Base-by-base conservation (phyloP, 2,113 vertebrate species). In the Lasiurus borealis region DNA sequence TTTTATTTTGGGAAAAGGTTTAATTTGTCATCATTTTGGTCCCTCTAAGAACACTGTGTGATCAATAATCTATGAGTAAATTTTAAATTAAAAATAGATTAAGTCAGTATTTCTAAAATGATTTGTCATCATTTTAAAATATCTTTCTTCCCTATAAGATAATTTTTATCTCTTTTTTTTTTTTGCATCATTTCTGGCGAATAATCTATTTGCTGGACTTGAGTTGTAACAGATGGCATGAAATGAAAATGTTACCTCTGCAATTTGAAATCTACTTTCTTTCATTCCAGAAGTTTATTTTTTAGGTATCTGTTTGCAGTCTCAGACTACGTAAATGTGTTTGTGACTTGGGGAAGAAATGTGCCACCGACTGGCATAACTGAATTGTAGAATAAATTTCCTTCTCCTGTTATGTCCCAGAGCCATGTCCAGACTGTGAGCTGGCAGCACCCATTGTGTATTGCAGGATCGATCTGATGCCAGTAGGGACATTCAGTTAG, bases 181-280 rank as follows among this genome's bases (percentile, higher is more conserved):
- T 92, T 88, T 71, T 36, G 23, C 9, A 15, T 90, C 23, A 52
- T 76, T 95, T 93, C 87, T 91, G 31, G 57, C 78, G 62, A 92
- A 91, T 87, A 97, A 93, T 86, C 73, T 16, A 46, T 86, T 89
- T 91, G 36, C 57, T 95, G 46, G 59, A 96, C 44, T 75, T 91
- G 90, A 85, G 12, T 87, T 91, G 50, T 71, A 93, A 75, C 84
- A 93, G 94, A 84, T 97, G 90, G 90, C 59, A 93, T 81, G 88
- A 91, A 94, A 90, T 81, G 73, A 81, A 94, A 93, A 93, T 52
- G 59, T 92, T 95, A 89, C 57, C 87, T 95, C 57, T 90, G 50
- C 81, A 95, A 95, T 96, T 89, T 89, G 75, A 97, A 97, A 93
- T 72, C 81, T 69, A 93, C 83, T 95, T 96, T 88, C 87, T 93